Base-by-base conservation (phyloP, 2,888 invertebrate genomes). In the Drosophila formosana region DNA sequence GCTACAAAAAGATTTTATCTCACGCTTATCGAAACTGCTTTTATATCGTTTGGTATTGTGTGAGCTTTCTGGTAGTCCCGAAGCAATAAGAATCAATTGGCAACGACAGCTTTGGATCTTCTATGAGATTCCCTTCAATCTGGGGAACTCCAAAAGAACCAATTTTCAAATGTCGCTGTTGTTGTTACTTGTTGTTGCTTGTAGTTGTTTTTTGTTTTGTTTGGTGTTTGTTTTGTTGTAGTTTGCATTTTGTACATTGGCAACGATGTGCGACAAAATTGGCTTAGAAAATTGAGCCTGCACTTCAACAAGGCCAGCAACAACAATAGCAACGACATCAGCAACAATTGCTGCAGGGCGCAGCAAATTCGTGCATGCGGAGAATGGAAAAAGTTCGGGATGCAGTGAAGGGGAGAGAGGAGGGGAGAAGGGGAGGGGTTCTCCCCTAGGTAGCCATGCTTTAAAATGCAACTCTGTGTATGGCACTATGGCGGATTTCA, bases 201-300 rank as follows among this genome's bases (percentile, higher is more conserved):
- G 62, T 43, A 37, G 61, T 76, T 71, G 66, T 66, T 46, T 47
- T 39, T 57, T 34, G 34, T 34, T 9, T 72, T 82, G 78, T 67
- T 71, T 55, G 60, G 8, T 47, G 45, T 53, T 46, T 23, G 39
- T 39, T 73, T 65, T 61, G 78, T 70, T 64, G 63, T 66, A 50
- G 57, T 57, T 60, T 56, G 50, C 68, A 63, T 68, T 75, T 75
- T 56, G 73, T 58, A 77, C 73, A 75, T 67, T 57, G 75, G n/a
- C 68, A 73, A 50, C 60, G 55, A 65, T 78, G 78, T 84, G 74
- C 78, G 76, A 85, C 85, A 73, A 85, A 85, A 88, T 83, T 83
- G 88, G 88, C 88, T 88, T 87, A 88, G 88, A 72, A 83, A 81
- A 84, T 84, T 78, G 87, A 83, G 88, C 82, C 88, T 77, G 56